Conservation (phyloP, 1,140 invertebrate species). For the Conus betulinus region DNA sequence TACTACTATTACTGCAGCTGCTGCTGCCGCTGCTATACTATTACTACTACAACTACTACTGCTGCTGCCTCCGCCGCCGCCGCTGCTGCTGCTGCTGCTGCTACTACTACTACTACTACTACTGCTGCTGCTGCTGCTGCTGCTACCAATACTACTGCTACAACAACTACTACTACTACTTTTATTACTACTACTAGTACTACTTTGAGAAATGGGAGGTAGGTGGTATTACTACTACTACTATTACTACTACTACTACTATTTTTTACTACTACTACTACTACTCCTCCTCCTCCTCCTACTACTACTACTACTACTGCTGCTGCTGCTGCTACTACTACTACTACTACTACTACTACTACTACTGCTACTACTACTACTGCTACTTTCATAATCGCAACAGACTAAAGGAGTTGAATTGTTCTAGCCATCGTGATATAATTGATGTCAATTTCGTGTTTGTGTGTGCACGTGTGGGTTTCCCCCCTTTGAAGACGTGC, state of each 20-base stretch:
- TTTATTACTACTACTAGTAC: slow-evolving; percentile 8
- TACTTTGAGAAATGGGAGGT: too few species aligned
- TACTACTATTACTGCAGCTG: neutral
- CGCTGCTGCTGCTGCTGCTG: neutral
- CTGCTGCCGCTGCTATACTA: too few species aligned
- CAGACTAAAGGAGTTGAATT: neutral
- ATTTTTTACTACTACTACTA: too few species aligned
- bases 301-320: slow-evolving; percentile 26
- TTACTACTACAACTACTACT: too few species aligned
- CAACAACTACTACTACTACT: neutral
- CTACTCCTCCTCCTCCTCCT: too few species aligned
- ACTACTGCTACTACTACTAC: slow-evolving; percentile 26
- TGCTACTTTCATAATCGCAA: neutral
- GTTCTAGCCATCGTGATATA: slow-evolving; percentile 1
- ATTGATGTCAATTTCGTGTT: slow-evolving; percentile 1
- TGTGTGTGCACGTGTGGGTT: too few species aligned
- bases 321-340: slow-evolving; percentile 14
- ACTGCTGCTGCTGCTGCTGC: slow-evolving; percentile 1
- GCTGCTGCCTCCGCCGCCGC: too few species aligned
- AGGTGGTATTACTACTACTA: slow-evolving; percentile 5
- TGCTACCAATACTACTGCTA: too few species aligned
- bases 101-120: slow-evolving; percentile 20
- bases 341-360: slow-evolving; percentile 12
- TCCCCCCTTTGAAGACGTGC: too few species aligned
- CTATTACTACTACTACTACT: too few species aligned